Evolutionary conservation across 2,888 invertebrate genomes (phyloP).

Genomic region (Enchytraeus crypticus): DNA sequence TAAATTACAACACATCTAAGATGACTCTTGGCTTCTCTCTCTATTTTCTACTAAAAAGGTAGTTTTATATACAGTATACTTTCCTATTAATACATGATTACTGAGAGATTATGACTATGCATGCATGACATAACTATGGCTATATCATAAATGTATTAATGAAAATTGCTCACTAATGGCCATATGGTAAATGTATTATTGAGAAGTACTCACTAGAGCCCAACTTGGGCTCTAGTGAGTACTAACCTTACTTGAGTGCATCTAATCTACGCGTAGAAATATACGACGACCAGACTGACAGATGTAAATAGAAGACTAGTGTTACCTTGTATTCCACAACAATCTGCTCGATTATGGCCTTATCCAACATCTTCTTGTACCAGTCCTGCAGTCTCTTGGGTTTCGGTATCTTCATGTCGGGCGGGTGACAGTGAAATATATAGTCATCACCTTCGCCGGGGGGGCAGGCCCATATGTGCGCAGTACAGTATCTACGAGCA

Average conservation of each 20-base stretch:
- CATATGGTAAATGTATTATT: no score
- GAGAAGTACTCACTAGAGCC: neutral
- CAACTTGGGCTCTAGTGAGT: neutral
- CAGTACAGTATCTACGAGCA: constrained; percentile 76
- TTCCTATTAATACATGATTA: no score
- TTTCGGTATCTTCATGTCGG: constrained; percentile 98
- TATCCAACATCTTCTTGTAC: constrained; percentile 99
- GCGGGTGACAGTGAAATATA: constrained; percentile 99
- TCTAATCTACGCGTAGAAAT: neutral
- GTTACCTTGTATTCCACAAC: constrained; percentile 92
- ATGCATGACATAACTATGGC: no score
- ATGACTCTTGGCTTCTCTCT: no score
- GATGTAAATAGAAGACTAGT: neutral
- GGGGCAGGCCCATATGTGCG: constrained; percentile 99
- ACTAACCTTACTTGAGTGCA: neutral
- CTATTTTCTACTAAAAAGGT: no score
- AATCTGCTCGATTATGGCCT: constrained; percentile 89
- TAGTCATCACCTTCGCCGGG: constrained; percentile 99
- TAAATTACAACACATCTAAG: no score
- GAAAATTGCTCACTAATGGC: no score
- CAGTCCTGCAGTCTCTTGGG: constrained; percentile 98
- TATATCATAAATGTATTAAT: no score
- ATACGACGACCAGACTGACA: neutral
- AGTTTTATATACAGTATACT: no score
- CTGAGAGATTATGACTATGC: no score